Evolutionary conservation across 2,113 vertebrate species (phyloP), one percentile per base, ranked within the genome.

Genomic region (Natator depressus): DNA sequence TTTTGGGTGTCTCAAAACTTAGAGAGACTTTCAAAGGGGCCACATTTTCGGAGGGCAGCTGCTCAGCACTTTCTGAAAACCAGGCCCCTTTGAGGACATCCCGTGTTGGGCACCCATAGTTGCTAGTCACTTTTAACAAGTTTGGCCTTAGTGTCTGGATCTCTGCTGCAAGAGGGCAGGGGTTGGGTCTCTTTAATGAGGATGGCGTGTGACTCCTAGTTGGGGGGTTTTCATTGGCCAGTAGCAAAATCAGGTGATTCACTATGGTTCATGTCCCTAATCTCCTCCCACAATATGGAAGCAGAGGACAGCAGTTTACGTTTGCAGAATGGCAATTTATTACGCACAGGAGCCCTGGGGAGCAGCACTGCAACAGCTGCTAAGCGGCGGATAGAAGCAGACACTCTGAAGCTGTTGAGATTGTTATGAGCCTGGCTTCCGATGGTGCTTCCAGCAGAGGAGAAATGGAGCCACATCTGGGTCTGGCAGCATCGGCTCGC

Each of bases 331-430:
- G 19, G 12, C 22, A 25, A 47, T 83, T 83, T 83, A 83, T 59
- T 83, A 29, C 4, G 80, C 8, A 25, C 5, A 38, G 50, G n/a
- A 27, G 51, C 17, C 51, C 9, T 14, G n/a, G 6, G 6, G 51
- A 38, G 38, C 54, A 38, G 35, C 10, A 4, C 9, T 25, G 38
- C 10, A 69, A 35, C 6, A 35, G 42, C 24, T 1, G 24, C 24
- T 50, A n/a, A 3, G 38, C 12, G 1, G 38, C 5, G 3, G 11
- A 2, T 16, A n/a, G 42, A 17, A 72, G 65, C 20, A 14, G 11
- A 6, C 1, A 2, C 19, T 47, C 8, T 17, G 51, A 12, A 88
- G 22, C 49, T 6, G 47, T 88, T 38, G 8, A 8, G 65, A 9
- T n/a, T 27, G 22, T 10, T 13, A 46, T 10, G 6, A 3, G 57